Base-by-base conservation (phyloP, 2,113 vertebrate genomes). In the Sphaerodactylus townsendi region DNA sequence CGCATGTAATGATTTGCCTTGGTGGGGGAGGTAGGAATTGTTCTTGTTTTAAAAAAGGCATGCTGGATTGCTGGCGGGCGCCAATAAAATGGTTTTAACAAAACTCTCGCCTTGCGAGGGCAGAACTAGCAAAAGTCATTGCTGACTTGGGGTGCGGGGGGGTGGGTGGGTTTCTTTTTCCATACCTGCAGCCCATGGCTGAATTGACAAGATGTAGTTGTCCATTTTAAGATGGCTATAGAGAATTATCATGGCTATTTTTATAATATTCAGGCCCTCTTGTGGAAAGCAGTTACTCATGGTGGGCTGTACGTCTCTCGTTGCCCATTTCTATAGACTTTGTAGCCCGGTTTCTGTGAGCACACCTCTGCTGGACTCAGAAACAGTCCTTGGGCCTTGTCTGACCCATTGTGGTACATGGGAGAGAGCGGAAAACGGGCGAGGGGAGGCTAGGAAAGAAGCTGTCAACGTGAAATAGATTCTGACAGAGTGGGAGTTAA, bases 21-120 rank as follows among this genome's bases (percentile, higher is more conserved):
- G 77, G 75, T 33, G 89, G 85, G 84, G 90, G 50, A 41, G 23
- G 65, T 73, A 88, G 81, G 80, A 50, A 28, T 10, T 21, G 84
- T 75, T 44, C 9, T 44, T 44, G 77, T 48, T 17, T 39, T 35
- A 3, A 1, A 77, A 72, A 56, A 10, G 25, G 87, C 84, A 84
- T 70, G 82, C 59, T 33, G 28, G n/a, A 35, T n/a, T 10, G 5
- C 30, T 41, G 53, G 83, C 48, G 33, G 62, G 73, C 0, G 0
- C 74, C 8, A 23, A 83, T 48, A 59, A 90, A 85, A 82, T 76
- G 65, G 77, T 10, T 87, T 71, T 65, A 76, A 81, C 81, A 85
- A 73, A 62, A 76, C 39, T 71, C 17, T 15, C 68, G 25, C 56
- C 80, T 85, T 70, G 77, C 75, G 83, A 74, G 25, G 72, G 69